Conservation (phyloP, 2,888 invertebrate species). For the Agrilus mali region DNA sequence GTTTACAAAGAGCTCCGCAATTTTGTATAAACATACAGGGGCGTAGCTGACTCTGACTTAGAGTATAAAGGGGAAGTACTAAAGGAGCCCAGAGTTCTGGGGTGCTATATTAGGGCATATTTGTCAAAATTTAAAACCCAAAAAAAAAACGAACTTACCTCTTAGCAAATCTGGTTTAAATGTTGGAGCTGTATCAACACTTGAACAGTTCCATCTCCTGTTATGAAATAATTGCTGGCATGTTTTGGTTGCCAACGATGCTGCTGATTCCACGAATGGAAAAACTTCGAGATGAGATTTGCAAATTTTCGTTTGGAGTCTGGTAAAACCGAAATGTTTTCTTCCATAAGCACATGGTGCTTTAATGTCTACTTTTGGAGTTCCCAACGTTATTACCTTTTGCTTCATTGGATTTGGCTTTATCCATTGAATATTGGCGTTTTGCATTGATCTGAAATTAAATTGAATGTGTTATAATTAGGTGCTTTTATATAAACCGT, state of each 20-base stretch:
- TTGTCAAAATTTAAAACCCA: too few relatives aligned
- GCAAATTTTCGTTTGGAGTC: slow-evolving; percentile 51
- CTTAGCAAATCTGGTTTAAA: slow-evolving; percentile 64
- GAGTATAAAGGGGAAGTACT: too few relatives aligned
- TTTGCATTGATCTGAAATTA: slow-evolving; percentile 28
- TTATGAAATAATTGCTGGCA: slow-evolving; percentile 61
- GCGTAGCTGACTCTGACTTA: too few relatives aligned
- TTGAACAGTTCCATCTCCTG: slow-evolving; percentile 75
- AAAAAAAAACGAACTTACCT: slow-evolving; percentile 38
- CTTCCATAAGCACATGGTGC: slow-evolving; percentile 29
- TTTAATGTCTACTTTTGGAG: slow-evolving; percentile 11
- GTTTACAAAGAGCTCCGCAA: too few relatives aligned
- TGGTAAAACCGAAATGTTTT: slow-evolving; percentile 38
- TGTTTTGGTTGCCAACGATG: slow-evolving; percentile 50
- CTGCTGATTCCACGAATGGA: slow-evolving; percentile 64
- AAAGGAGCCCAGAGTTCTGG: too few relatives aligned
- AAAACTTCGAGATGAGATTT: slow-evolving; percentile 55
- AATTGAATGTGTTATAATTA: background rate
- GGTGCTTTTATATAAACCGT: too few relatives aligned
- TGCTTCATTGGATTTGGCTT: background rate
- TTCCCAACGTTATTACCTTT: background rate
- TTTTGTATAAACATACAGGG: too few relatives aligned
- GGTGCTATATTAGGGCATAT: too few relatives aligned
- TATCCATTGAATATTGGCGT: slow-evolving; percentile 31
- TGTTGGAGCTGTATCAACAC: slow-evolving; percentile 56